These are phyloP conservation scores for Drosophila colorata DNA, from an alignment of 2,888 invertebrate genomes.

Conservation along the genomic window DNA sequence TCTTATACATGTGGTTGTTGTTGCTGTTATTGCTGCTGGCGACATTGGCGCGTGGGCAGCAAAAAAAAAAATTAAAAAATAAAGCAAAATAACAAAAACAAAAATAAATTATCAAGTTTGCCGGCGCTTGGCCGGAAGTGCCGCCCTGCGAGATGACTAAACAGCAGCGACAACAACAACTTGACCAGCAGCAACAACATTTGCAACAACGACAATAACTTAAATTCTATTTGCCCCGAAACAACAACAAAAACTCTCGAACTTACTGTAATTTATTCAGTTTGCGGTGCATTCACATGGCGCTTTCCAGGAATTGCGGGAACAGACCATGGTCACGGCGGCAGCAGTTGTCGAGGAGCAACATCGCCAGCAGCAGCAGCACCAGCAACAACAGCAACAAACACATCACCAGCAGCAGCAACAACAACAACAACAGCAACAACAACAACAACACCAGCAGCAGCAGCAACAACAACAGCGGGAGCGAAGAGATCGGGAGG, in stretches of 20 bases:
- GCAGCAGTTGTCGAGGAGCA: slow-evolving; percentile 90
- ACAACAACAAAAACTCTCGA: slow-evolving; percentile 63
- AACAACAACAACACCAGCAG: slow-evolving; percentile 89
- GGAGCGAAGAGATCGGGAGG: slow-evolving; percentile 93
- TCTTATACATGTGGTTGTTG: slow-evolving; percentile 2
- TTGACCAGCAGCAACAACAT: background rate
- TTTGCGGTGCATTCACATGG: slow-evolving; percentile 86
- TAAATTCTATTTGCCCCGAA: slow-evolving; percentile 30
- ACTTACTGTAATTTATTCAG: slow-evolving; percentile 84
- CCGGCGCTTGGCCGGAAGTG: slow-evolving; percentile 68
- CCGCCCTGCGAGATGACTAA: slow-evolving; percentile 52
- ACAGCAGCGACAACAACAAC: slow-evolving; percentile 16
- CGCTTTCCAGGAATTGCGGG: slow-evolving; percentile 92
- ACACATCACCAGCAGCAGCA: slow-evolving; percentile 89
- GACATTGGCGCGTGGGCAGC: slow-evolving; percentile 53
- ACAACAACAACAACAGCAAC: slow-evolving; percentile 88
- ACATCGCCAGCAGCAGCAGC: slow-evolving; percentile 70
- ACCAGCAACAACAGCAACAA: slow-evolving; percentile 85
- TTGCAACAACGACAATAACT: slow-evolving; percentile 7
- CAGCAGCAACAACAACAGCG: slow-evolving; percentile 88
- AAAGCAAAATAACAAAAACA: slow-evolving; percentile 19
- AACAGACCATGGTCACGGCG: slow-evolving; percentile 87
- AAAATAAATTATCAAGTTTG: slow-evolving; percentile 65
- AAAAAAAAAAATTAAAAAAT: slow-evolving; percentile 25
- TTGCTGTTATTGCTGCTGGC: slow-evolving; percentile 17